Evolutionary conservation across 2,888 invertebrate genomes (phyloP), one percentile per base, ranked within the genome.

Genomic region (Cerceris rybyensis): DNA sequence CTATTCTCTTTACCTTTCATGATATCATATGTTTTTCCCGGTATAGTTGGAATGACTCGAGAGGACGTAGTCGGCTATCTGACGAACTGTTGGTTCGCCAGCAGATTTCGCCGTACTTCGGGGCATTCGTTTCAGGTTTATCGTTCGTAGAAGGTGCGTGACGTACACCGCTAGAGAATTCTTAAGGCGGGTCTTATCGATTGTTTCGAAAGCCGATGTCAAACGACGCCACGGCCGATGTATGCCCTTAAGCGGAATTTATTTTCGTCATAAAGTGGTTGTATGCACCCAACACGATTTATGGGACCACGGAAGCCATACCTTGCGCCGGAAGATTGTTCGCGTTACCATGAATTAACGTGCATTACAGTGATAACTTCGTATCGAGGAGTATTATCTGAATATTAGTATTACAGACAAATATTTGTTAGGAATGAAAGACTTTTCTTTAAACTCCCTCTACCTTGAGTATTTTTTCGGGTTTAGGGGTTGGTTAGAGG

Each of bases 61-160:
- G 46, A 7, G 13, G 13, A 41, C 5, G 6, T 13, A 13, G 6
- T 42, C 49, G 52, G 11, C 50, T 0, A 28, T 13, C 28, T 28
- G 28, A 46, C 28, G 16, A 14, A 17, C 39, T 49, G 9, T 16
- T 57, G 28, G 50, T 75, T 79, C 71, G 69, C 68, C 63, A 65
- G 77, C 72, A 28, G 83, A 81, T 81, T 81, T 79, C 71, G 73
- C 60, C 60, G 66, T 64, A 74, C 70, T 75, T 61, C 57, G 55
- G 66, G 50, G 70, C 49, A 55, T 52, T 54, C 59, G 70, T 50
- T 71, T 71, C 75, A 17, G 65, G 74, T 75, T 83, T 84, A 83
- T 81, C 81, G 70, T 85, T 85, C 85, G 77, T 78, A 73, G 85
- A 85, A 85, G 81, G 81, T 81, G 77, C 79, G 81, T 85, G 85